A percentile compares a stretch with the other conserved stretches of the same genome.
These are phyloP conservation scores for Coilia nasus DNA, from an alignment of 2,797 vertebrate genomes.

Conservation along the genomic window DNA sequence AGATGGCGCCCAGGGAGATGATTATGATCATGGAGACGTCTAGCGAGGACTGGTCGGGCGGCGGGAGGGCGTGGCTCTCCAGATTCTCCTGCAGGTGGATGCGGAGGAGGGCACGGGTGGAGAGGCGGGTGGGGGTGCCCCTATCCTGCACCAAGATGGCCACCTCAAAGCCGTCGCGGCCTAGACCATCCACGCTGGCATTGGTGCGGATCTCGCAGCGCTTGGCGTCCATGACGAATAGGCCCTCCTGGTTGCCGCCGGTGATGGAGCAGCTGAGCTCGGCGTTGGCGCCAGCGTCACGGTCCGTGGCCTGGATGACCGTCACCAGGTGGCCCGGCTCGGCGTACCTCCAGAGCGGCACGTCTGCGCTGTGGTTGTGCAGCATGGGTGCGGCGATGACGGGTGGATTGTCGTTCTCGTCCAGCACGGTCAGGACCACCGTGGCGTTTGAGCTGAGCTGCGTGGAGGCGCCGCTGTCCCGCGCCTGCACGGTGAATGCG, in stretches of 20 bases:
- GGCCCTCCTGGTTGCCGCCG: constrained; percentile 84
- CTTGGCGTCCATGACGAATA: constrained; percentile 88
- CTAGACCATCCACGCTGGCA: constrained; percentile 79
- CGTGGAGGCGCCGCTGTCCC: constrained; percentile 82
- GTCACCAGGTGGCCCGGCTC: constrained; percentile 85
- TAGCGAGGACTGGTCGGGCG: constrained; percentile 78
- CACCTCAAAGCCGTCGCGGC: constrained; percentile 83
- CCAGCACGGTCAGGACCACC: constrained; percentile 87
- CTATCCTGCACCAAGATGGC: constrained; percentile 88
- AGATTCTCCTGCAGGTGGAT: constrained; percentile 79
- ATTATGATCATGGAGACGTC: constrained; percentile 95
- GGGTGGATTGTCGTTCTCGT: constrained; percentile 93
- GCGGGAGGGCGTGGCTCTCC: constrained; percentile 75
- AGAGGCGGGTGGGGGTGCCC: constrained; percentile 81
- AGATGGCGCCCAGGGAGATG: constrained; percentile 91
- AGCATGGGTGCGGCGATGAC: constrained; percentile 84
- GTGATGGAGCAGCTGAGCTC: constrained; percentile 89
- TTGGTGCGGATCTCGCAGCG: constrained; percentile 95
- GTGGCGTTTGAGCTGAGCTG: constrained; percentile 86
- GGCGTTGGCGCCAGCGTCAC: constrained; percentile 92
- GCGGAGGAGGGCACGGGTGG: constrained; percentile 82
- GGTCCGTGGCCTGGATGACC: constrained; percentile 85
- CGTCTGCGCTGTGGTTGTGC: constrained; percentile 87
- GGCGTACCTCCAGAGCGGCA: constrained; percentile 86
- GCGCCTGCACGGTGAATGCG: constrained; percentile 87